Conservation (phyloP, 2,113 vertebrate species). For the Pavo muticus region DNA sequence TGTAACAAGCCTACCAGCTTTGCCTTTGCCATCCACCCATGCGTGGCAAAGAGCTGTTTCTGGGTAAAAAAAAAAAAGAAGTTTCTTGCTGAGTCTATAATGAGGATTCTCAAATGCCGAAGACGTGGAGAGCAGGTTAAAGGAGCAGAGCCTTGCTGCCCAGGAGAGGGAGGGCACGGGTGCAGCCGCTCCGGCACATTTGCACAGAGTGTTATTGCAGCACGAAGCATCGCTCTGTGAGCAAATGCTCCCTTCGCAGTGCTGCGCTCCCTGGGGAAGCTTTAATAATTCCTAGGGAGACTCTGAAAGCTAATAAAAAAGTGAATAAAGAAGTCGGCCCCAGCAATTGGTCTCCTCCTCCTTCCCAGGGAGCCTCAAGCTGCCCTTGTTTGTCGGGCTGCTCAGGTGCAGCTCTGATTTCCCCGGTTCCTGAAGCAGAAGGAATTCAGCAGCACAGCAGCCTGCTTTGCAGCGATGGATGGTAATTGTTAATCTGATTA, state of each 20-base stretch:
- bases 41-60: not conserved
- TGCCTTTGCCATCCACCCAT: not conserved
- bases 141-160: not conserved
- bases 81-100: not conserved
- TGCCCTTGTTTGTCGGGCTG: conserved; percentile 12
- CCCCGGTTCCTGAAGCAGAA: not conserved
- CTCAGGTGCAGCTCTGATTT: not conserved
- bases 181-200: not conserved
- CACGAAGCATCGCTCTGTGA: rapidly evolving
- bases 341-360: not conserved
- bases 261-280: not conserved
- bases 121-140: not conserved
- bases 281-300: not conserved
- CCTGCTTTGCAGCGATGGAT: not conserved
- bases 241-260: rapidly evolving
- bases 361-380: not conserved
- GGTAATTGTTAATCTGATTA: conserved; percentile 36
- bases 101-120: not conserved
- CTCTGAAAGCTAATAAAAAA: not conserved
- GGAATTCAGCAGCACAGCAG: rapidly evolving
- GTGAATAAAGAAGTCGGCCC: not conserved
- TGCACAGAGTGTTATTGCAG: rapidly evolving
- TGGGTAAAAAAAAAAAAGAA: not conserved
- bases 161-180: not conserved
- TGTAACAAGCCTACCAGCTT: not conserved